A percentile compares a stretch with the other conserved stretches of the same genome.
phyloP scores from a whole-genome alignment of 2,888 invertebrate species.

The Pardosa pseudoannulata region DNA sequence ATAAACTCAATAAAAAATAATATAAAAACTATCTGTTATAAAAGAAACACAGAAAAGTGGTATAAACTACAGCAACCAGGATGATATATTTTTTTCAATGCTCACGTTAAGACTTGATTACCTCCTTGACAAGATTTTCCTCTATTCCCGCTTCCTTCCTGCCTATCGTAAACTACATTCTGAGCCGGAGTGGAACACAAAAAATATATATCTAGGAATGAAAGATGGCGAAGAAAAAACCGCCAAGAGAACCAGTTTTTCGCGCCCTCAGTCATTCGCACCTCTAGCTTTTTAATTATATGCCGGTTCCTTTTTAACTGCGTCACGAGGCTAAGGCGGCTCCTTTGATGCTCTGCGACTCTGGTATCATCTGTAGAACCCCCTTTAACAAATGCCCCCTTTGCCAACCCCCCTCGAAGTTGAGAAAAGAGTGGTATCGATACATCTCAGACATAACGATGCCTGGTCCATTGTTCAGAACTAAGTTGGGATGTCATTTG shows the following conservation, averaged over 20 bases:
- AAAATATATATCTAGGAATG: constrained; percentile 30
- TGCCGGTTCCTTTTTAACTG: constrained; percentile 61
- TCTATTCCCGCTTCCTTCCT: background rate
- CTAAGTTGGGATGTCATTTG: constrained; percentile 60
- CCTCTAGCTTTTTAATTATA: constrained; percentile 72
- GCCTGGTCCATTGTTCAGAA: constrained; percentile 51
- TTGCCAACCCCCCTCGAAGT: constrained; percentile 4
- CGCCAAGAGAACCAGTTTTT: constrained; percentile 56
- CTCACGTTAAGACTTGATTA: background rate
- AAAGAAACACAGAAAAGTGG: background rate
- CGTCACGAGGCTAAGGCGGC: constrained; percentile 63
- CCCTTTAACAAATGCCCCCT: constrained; percentile 21
- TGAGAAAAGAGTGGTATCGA: constrained; percentile 32
- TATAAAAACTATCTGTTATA: background rate
- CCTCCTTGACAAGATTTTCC: background rate
- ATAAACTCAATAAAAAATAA: background rate
- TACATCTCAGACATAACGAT: constrained; percentile 67
- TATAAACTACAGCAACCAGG: background rate
- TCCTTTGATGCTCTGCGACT: constrained; percentile 61
- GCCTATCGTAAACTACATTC: constrained; percentile 9
- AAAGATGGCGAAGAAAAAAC: constrained; percentile 24
- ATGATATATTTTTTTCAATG: background rate
- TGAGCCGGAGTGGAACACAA: constrained; percentile 6
- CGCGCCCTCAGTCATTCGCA: constrained; percentile 69
- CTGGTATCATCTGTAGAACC: constrained; percentile 64